Conservation (phyloP, 2,888 invertebrate species). For the Cyaniris semiargus region DNA sequence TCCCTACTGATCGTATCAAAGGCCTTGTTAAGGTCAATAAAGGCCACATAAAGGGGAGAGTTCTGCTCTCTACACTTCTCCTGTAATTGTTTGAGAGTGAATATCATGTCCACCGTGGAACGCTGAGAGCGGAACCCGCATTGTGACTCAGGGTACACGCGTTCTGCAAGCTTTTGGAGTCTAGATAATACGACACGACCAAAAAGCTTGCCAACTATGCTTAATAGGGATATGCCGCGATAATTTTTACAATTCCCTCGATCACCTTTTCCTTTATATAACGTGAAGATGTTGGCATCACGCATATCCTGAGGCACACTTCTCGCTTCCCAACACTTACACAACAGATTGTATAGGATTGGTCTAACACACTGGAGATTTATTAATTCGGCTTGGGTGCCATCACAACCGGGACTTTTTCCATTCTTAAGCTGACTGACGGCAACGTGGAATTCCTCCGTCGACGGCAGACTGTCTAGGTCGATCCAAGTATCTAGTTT, state of each 20-base stretch:
- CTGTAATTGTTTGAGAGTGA: conserved; percentile 31
- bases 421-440: neutral
- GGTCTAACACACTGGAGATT: neutral
- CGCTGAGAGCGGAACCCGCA: conserved; percentile 37
- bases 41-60: conserved; percentile 33
- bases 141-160: conserved; percentile 5
- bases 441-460: neutral
- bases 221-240: too few relatives aligned
- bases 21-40: conserved; percentile 35
- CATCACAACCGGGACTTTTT: neutral
- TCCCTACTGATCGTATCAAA: neutral
- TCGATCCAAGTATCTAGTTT: neutral
- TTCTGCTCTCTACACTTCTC: conserved; percentile 39
- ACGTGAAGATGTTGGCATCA: too few relatives aligned
- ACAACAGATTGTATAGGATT: neutral
- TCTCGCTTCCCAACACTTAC: too few relatives aligned
- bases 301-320: too few relatives aligned
- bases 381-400: neutral
- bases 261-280: too few relatives aligned
- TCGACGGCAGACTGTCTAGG: neutral
- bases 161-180: conserved; percentile 32
- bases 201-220: too few relatives aligned
- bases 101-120: conserved; percentile 38
- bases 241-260: too few relatives aligned
- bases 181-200: neutral